Evolutionary conservation across 1,140 invertebrate species (phyloP).

Genomic region (Rhyacophila brunnea): DNA sequence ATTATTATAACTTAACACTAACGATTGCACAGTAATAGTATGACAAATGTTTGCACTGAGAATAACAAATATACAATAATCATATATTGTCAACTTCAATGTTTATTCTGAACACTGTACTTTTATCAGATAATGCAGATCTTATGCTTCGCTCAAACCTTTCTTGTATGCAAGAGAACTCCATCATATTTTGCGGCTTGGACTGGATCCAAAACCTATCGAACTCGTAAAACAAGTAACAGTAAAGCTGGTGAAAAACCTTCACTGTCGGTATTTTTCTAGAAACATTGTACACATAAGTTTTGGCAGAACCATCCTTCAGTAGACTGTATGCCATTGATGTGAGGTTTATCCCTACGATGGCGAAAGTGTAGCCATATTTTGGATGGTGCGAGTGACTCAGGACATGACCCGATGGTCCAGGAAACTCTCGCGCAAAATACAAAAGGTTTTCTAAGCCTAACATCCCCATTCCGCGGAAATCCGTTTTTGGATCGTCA

Average conservation of each 20-base stretch:
- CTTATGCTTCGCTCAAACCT: constrained; percentile 78
- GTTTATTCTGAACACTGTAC: constrained; percentile 71
- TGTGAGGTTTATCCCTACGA: constrained; percentile 92
- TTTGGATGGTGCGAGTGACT: constrained; percentile 86
- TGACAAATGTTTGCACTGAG: not conserved
- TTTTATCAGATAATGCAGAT: constrained; percentile 61
- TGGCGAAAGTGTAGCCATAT: constrained; percentile 86
- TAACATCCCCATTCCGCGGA: constrained; percentile 95
- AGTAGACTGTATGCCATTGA: constrained; percentile 83
- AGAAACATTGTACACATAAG: constrained; percentile 89
- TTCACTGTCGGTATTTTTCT: constrained; percentile 67
- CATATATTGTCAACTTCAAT: constrained; percentile 66
- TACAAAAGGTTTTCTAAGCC: constrained; percentile 90
- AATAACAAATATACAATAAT: constrained; percentile 29
- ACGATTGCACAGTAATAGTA: too few species aligned
- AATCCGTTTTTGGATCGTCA: constrained; percentile 96
- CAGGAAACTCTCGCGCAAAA: constrained; percentile 81
- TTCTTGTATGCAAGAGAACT: constrained; percentile 83
- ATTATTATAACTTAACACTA: too few species aligned
- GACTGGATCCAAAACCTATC: constrained; percentile 90
- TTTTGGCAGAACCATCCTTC: constrained; percentile 79
- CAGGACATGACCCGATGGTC: constrained; percentile 77
- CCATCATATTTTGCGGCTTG: constrained; percentile 91
- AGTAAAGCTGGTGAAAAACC: constrained; percentile 92
- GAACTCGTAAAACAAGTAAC: constrained; percentile 92